Percentiles rank a stretch among this genome's conserved stretches.
phyloP scores from a whole-genome alignment of 2,888 invertebrate species.

The Lasius platythorax region DNA sequence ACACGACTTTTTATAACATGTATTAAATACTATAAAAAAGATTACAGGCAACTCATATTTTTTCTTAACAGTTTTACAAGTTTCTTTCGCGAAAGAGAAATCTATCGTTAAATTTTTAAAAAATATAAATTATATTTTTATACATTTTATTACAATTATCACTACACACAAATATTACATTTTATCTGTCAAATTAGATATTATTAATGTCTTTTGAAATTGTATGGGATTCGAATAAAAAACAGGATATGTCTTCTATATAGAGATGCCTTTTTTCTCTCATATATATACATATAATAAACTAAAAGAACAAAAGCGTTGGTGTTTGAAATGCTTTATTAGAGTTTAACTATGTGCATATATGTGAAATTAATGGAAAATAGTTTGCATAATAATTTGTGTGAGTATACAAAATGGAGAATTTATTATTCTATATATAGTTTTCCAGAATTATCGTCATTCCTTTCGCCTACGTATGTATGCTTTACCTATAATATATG shows the following conservation, averaged over 20 bases:
- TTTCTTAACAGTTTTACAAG: not conserved
- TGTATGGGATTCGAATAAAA: not conserved
- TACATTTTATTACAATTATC: too few relatives aligned
- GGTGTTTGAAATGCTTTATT: not conserved
- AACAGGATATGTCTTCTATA: too few relatives aligned
- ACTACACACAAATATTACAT: too few relatives aligned
- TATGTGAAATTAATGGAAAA: not conserved
- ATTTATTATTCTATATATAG: not conserved
- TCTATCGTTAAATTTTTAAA: not conserved
- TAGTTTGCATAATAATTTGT: constrained; percentile 12
- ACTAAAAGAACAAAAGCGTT: not conserved
- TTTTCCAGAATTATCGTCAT: not conserved
- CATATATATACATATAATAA: not conserved
- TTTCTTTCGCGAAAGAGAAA: not conserved
- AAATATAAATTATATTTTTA: not conserved
- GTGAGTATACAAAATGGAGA: not conserved
- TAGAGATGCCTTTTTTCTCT: too few relatives aligned
- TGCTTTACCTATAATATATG: not conserved
- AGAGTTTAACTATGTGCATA: not conserved
- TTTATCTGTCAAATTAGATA: not conserved
- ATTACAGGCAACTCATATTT: not conserved
- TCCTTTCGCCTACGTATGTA: not conserved
- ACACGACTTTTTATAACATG: not conserved
- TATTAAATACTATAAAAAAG: not conserved
- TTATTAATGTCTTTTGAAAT: not conserved